Percentiles rank a stretch among this genome's conserved stretches.
phyloP scores from a whole-genome alignment of 2,797 vertebrate species.

The Argyrosomus regius region DNA sequence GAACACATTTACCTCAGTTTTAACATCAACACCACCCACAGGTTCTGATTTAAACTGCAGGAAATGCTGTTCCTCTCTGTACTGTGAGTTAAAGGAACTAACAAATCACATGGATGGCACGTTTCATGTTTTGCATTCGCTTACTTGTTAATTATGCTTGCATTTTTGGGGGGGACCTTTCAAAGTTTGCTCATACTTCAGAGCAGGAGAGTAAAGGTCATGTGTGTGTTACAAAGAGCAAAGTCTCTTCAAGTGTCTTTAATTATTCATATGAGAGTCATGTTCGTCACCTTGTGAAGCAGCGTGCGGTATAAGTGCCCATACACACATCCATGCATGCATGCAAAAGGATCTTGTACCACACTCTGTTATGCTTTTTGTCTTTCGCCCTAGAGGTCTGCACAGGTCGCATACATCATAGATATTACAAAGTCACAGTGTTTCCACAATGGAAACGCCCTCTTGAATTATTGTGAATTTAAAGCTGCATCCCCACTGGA shows the following conservation, averaged over 20 bases:
- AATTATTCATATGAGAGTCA: constrained; percentile 37
- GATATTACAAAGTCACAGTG: background rate
- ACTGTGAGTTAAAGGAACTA: background rate
- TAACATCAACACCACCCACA: background rate
- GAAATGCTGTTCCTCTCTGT: background rate
- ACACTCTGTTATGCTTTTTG: constrained; percentile 5
- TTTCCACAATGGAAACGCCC: background rate
- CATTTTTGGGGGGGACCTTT: background rate
- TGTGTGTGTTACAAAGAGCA: constrained; percentile 39
- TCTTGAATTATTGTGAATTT: background rate
- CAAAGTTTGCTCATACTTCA: background rate
- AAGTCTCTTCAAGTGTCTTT: constrained; percentile 29
- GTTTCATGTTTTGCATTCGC: background rate
- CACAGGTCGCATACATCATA: background rate
- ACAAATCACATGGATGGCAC: background rate
- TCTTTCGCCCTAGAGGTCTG: background rate
- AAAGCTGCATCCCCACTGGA: background rate
- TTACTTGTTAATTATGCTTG: background rate
- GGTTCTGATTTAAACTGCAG: background rate
- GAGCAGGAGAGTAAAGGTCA: constrained; percentile 32
- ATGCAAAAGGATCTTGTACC: background rate
- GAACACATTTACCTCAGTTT: background rate
- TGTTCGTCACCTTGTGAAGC: constrained; percentile 36
- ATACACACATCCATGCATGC: constrained; percentile 14
- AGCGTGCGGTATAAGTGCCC: background rate